Conservation (phyloP, 2,888 invertebrate genomes). For the Empis livida region DNA sequence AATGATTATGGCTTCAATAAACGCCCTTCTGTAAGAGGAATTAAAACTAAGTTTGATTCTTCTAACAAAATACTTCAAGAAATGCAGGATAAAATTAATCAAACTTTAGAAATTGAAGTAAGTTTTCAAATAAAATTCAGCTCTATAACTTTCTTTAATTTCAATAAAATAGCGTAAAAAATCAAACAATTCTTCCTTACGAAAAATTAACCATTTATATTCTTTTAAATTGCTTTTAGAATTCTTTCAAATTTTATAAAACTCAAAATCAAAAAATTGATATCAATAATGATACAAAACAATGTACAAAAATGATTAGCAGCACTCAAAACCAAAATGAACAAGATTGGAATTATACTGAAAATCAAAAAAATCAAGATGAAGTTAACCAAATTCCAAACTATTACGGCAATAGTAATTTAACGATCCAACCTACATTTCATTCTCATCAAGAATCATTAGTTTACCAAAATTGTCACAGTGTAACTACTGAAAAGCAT, state of each 20-base stretch:
- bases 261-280: too few relatives aligned
- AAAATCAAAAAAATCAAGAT: background rate
- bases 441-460: conserved; percentile 31
- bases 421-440: conserved; percentile 24
- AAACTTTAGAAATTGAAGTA: conserved; percentile 19
- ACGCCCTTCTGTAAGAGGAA: conserved; percentile 78
- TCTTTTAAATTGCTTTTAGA: background rate
- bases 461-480: conserved; percentile 34
- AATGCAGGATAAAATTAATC: conserved; percentile 54
- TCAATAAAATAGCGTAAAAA: too few relatives aligned
- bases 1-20: conserved; percentile 84
- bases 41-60: conserved; percentile 74
- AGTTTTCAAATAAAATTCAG: too few relatives aligned
- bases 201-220: too few relatives aligned
- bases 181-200: too few relatives aligned
- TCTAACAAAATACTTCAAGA: conserved; percentile 69
- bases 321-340: too few relatives aligned
- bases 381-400: background rate
- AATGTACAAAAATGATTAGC: too few relatives aligned
- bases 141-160: too few relatives aligned
- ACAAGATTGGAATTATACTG: background rate
- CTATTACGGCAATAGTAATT: too few relatives aligned
- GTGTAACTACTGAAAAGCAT: conserved; percentile 26
- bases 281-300: too few relatives aligned
- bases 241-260: too few relatives aligned